Conservation (phyloP, 2,113 vertebrate genomes). For the Theristicus caerulescens region DNA sequence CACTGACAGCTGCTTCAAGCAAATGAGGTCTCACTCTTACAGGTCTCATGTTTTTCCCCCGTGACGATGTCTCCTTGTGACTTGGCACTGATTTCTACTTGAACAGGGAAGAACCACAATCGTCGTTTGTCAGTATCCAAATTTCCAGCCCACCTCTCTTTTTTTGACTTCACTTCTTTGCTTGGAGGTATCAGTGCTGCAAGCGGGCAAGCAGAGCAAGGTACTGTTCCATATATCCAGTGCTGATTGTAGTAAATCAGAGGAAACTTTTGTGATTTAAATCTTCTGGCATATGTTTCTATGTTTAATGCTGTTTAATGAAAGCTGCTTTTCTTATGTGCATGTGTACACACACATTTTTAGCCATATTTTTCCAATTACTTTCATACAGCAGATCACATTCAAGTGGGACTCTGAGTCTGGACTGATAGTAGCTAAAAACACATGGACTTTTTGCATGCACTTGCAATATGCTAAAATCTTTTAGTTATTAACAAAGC, state of each 20-base stretch:
- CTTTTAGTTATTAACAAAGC: background rate
- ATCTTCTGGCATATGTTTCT: background rate
- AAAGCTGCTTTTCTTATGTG: background rate
- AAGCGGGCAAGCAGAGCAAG: accelerated
- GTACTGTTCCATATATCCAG: background rate
- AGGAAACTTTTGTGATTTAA: background rate
- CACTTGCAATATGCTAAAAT: background rate
- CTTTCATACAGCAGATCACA: background rate
- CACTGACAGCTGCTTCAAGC: background rate
- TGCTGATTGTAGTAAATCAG: background rate
- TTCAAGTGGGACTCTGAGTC: background rate
- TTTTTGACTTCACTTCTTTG: background rate
- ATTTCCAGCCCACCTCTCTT: background rate
- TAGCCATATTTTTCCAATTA: constrained; percentile 34
- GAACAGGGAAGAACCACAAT: background rate
- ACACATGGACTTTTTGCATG: background rate
- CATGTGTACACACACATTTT: background rate
- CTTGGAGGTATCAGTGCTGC: background rate
- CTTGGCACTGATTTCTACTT: background rate
- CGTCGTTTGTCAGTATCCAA: background rate
- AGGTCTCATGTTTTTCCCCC: background rate
- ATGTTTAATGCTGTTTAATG: background rate
- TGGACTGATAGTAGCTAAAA: background rate
- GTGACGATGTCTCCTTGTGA: background rate
- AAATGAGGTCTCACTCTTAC: background rate